Evolutionary conservation across 2,797 vertebrate genomes (phyloP).

Genomic region (Percopsis omiscomaycus): DNA sequence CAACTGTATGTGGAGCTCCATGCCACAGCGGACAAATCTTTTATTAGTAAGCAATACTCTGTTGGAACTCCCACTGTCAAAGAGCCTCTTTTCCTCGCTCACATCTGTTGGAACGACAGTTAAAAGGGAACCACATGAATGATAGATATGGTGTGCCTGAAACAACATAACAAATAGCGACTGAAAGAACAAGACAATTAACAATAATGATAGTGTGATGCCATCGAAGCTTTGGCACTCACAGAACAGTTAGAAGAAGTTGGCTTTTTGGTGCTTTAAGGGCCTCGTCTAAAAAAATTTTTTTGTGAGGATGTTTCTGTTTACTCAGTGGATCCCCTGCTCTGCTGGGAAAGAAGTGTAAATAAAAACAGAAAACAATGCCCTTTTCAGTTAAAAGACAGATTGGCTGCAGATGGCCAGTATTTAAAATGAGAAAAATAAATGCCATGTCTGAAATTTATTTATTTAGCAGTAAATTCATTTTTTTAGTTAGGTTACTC

Average conservation of each 20-base stretch:
- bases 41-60: slow-evolving; percentile 67
- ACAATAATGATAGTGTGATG: slow-evolving; percentile 38
- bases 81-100: slow-evolving; percentile 33
- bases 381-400: slow-evolving; percentile 49
- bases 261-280: slow-evolving; percentile 37
- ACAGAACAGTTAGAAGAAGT: slow-evolving; percentile 17
- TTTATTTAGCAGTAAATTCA: slow-evolving; percentile 50
- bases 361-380: slow-evolving; percentile 31
- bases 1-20: slow-evolving; percentile 48
- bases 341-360: neutral
- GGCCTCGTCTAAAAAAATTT: slow-evolving; percentile 29
- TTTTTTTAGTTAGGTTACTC: too few relatives aligned
- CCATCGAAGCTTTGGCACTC: slow-evolving; percentile 41
- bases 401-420: slow-evolving; percentile 20
- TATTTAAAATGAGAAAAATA: slow-evolving; percentile 43
- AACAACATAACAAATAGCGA: neutral
- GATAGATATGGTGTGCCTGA: neutral
- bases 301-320: slow-evolving; percentile 16
- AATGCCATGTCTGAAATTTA: slow-evolving; percentile 44
- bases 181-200: slow-evolving; percentile 42
- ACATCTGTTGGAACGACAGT: slow-evolving; percentile 52
- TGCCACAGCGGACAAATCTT: slow-evolving; percentile 61
- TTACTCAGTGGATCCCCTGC: neutral
- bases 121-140: slow-evolving; percentile 42
- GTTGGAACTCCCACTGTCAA: slow-evolving; percentile 50